These are phyloP conservation scores for Autographa gamma DNA, from an alignment of 2,888 invertebrate species.

Conservation along the genomic window DNA sequence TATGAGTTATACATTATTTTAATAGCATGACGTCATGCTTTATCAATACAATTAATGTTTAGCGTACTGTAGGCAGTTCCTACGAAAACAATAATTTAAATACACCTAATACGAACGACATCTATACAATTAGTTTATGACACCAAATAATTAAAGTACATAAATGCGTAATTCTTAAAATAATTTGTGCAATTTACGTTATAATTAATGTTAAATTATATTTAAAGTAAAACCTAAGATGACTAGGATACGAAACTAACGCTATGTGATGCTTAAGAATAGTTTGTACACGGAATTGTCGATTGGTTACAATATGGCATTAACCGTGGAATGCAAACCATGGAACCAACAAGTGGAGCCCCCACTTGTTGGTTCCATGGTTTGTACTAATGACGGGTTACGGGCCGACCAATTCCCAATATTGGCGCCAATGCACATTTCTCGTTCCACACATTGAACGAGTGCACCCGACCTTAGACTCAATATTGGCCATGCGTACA, in stretches of 20 bases:
- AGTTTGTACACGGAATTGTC: constrained; percentile 66
- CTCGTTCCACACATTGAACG: too few relatives aligned
- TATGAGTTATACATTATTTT: background rate
- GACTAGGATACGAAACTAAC: constrained; percentile 67
- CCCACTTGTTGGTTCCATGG: too few relatives aligned
- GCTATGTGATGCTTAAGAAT: constrained; percentile 59
- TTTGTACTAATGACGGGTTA: too few relatives aligned
- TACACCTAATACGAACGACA: constrained; percentile 17
- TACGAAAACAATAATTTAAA: constrained; percentile 20
- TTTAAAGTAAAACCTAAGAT: constrained; percentile 61
- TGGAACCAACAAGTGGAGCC: too few relatives aligned
- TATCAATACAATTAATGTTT: background rate
- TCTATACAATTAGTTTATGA: constrained; percentile 33
- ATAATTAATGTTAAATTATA: constrained; percentile 52
- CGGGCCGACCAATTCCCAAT: too few relatives aligned
- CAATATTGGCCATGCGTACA: constrained; percentile 21
- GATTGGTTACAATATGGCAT: constrained; percentile 48
- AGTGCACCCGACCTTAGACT: background rate
- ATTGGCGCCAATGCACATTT: too few relatives aligned
- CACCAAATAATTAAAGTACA: constrained; percentile 40
- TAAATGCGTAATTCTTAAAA: constrained; percentile 35
- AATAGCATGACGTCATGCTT: background rate
- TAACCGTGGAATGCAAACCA: too few relatives aligned
- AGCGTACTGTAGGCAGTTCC: background rate
- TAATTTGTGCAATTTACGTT: constrained; percentile 54